Percentiles rank a stretch among this genome's conserved stretches.
Conservation (phyloP, 2,113 vertebrate genomes). For the Brevimyrus niger region DNA sequence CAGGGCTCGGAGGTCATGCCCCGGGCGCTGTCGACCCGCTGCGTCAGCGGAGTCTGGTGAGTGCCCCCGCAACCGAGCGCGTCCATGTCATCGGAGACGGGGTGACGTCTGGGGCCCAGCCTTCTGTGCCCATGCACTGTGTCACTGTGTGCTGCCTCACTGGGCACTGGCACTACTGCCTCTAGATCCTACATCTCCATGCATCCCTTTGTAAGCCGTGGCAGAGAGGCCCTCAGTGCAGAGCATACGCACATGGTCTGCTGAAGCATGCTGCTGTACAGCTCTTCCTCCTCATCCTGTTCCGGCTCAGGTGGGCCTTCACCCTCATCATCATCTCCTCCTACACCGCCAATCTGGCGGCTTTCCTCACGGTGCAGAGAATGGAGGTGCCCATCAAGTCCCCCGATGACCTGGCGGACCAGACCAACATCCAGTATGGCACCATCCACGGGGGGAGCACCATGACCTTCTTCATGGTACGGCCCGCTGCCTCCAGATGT, state of each 20-base stretch:
- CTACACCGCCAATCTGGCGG: conserved; percentile 89
- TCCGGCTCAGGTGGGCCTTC: conserved; percentile 78
- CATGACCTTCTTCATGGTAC: conserved; percentile 93
- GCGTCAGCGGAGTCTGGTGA: conserved; percentile 89
- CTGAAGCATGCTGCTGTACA: conserved; percentile 1
- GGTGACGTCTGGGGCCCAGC: not conserved
- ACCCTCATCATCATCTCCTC: conserved; percentile 95
- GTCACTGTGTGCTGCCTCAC: not conserved
- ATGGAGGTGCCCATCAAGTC: conserved; percentile 92
- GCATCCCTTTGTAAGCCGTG: not conserved
- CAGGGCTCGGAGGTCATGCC: conserved; percentile 90
- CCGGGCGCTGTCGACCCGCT: conserved; percentile 79
- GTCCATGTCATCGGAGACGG: not conserved
- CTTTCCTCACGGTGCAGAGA: conserved; percentile 86
- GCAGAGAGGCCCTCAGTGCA: not conserved
- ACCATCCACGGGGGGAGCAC: conserved; percentile 88
- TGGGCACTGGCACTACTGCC: not conserved
- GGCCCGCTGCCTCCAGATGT: not conserved
- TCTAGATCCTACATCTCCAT: not conserved
- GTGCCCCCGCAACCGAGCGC: conserved; percentile 19
- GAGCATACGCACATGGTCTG: not conserved
- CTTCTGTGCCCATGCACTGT: not conserved
- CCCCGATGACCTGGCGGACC: conserved; percentile 78
- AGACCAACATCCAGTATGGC: conserved; percentile 91
- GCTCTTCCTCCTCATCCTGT: not conserved